A percentile compares a stretch with the other conserved stretches of the same genome.
These are phyloP conservation scores for Tiliqua scincoides DNA, from an alignment of 2,113 vertebrate genomes.

Conservation along the genomic window DNA sequence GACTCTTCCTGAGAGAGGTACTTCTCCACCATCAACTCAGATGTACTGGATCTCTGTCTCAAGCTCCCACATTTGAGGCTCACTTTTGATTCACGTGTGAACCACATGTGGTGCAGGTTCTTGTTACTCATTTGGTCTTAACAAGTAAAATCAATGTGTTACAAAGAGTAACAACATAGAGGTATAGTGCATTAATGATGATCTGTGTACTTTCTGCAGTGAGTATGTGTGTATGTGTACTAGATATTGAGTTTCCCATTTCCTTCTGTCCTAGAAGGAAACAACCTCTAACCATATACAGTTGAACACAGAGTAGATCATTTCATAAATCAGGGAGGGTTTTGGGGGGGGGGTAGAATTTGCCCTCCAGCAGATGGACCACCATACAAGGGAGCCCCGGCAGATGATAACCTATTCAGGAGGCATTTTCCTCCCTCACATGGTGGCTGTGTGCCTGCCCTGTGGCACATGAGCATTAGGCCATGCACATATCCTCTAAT, in stretches of 20 bases:
- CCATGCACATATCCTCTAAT: not conserved
- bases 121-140: not conserved
- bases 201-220: not conserved
- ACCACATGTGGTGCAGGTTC: not conserved
- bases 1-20: not conserved
- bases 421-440: not conserved
- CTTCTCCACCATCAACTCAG: not conserved
- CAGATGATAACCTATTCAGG: not conserved
- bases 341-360: not conserved
- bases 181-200: not conserved
- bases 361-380: not conserved
- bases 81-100: not conserved
- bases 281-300: rapidly evolving
- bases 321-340: not conserved
- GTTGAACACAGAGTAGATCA: not conserved
- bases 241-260: not conserved
- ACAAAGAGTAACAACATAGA: too few species aligned
- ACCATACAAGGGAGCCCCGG: not conserved
- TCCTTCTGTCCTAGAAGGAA: not conserved
- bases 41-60: not conserved
- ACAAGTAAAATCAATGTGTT: not conserved
- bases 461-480: not conserved
- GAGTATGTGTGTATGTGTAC: not conserved
- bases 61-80: not conserved
- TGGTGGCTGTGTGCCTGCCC: not conserved